Evolutionary conservation across 2,797 vertebrate genomes (phyloP), one percentile per base, ranked within the genome.

Genomic region (Mionectes olivaceus): DNA sequence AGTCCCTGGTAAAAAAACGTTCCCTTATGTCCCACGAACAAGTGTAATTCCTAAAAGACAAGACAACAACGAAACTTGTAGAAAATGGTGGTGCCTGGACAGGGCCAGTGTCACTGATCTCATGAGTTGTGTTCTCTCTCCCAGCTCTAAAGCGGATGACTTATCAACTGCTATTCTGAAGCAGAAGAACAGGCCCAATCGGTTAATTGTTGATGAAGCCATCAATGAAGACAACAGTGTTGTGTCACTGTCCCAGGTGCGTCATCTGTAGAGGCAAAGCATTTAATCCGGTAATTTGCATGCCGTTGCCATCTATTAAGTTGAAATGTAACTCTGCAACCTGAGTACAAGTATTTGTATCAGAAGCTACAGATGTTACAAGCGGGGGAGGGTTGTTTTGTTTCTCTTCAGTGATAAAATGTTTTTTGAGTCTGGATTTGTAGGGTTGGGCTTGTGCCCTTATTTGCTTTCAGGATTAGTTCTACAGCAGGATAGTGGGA

Each of bases 111-210:
- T 91, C 64, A 8, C 33, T 56, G 5, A 19, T 6, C 50, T 92
- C 16, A 25, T 13, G 30, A 39, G 17, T 41, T 93, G 32, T 89
- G 50, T 91, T 91, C 86, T 95, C 44, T 69, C 92, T 35, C 35
- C 30, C 97, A 99, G 99, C 98, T 98, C 99, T 96, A 99, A 99
- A 98, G 99, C 98, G 63, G 99, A 99, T 98, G 99, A 99, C 96
- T 98, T 99, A 91, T 99, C 99, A 14, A 99, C 99, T 98, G 99
- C 99, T 69, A 99, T 99, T 98, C 98, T 99, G 96, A 99, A 99
- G 98, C 99, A 99, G 97, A 99, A 99, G 98, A 99, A 98, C 98
- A 99, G 99, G 57, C 89, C 89, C 3, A 91, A 91, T 91, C 89
- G 89, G 83, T 64, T 91, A 76, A 91, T 91, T 91, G 89, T 91